These are phyloP conservation scores for Choloepus hoffmanni DNA, from an alignment of 2,113 vertebrate species.

Conservation along the genomic window DNA sequence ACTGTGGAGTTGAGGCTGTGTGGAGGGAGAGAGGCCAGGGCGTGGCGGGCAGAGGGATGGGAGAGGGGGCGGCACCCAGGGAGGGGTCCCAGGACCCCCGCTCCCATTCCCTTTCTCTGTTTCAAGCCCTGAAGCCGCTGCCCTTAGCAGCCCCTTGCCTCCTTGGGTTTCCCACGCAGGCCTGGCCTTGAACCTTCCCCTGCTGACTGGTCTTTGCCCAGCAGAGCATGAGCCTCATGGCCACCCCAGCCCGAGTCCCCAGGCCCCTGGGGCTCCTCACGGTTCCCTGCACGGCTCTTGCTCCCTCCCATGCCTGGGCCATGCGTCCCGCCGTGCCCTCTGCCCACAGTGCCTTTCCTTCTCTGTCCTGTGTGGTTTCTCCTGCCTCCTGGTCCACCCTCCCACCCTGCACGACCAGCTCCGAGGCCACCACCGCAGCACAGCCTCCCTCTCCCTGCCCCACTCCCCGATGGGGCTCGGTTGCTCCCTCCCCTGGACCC, in stretches of 20 bases:
- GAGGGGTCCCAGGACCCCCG: too few species aligned
- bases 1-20: too few species aligned
- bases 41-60: not conserved
- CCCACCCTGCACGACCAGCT: not conserved
- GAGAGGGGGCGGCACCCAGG: not conserved
- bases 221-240: not conserved
- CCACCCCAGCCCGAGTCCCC: not conserved
- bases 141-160: not conserved
- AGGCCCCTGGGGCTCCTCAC: not conserved
- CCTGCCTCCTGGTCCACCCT: not conserved
- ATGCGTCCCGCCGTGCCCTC: not conserved
- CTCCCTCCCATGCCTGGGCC: not conserved
- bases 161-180: not conserved
- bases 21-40: too few species aligned
- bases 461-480: rapidly evolving
- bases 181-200: not conserved
- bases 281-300: rapidly evolving
- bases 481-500: too few species aligned
- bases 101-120: not conserved
- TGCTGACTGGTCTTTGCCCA: not conserved
- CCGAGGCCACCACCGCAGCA: not conserved
- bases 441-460: not conserved
- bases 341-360: not conserved
- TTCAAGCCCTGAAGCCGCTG: not conserved
- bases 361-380: too few species aligned